Percentiles rank a stretch among this genome's conserved stretches.
Conservation (phyloP, 2,888 invertebrate species). For the Andrena fulva region DNA sequence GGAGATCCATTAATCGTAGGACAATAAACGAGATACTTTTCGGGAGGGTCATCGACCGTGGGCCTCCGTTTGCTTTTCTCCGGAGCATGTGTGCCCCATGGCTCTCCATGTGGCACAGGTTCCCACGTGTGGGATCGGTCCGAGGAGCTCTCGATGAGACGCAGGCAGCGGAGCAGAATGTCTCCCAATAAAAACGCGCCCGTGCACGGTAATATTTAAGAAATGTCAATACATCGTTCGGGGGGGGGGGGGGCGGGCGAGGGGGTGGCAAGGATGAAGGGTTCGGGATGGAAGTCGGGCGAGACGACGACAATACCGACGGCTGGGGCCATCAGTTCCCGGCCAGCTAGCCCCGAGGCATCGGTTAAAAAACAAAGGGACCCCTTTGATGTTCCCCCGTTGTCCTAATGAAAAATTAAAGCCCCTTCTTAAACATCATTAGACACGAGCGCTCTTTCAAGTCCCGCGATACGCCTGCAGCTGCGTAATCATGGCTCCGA, state of each 20-base stretch:
- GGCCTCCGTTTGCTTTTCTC: slow-evolving; percentile 70
- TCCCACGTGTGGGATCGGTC: slow-evolving; percentile 66
- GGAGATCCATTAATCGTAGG: slow-evolving; percentile 63
- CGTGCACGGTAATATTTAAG: slow-evolving; percentile 80
- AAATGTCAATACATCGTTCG: slow-evolving; percentile 81
- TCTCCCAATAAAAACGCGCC: slow-evolving; percentile 72
- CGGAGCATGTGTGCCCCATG: slow-evolving; percentile 65
- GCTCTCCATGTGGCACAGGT: slow-evolving; percentile 70
- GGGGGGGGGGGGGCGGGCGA: slow-evolving; percentile 6
- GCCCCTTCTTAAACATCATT: slow-evolving; percentile 84
- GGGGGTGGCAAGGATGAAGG: slow-evolving; percentile 60
- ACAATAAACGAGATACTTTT: slow-evolving; percentile 75
- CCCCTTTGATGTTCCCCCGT: slow-evolving; percentile 82
- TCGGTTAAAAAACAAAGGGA: slow-evolving; percentile 82
- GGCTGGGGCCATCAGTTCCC: slow-evolving; percentile 63
- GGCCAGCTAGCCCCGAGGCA: slow-evolving; percentile 79
- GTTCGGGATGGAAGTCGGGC: slow-evolving; percentile 70
- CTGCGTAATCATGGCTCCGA: slow-evolving; percentile 63
- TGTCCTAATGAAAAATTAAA: slow-evolving; percentile 85
- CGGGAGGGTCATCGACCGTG: slow-evolving; percentile 76
- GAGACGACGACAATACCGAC: slow-evolving; percentile 73
- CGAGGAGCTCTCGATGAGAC: slow-evolving; percentile 7
- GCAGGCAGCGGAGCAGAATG: neutral
- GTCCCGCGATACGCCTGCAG: slow-evolving; percentile 66
- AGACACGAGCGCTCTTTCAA: slow-evolving; percentile 82